Conservation (phyloP, 2,113 vertebrate genomes). For the Psittacula cyanocephala region DNA sequence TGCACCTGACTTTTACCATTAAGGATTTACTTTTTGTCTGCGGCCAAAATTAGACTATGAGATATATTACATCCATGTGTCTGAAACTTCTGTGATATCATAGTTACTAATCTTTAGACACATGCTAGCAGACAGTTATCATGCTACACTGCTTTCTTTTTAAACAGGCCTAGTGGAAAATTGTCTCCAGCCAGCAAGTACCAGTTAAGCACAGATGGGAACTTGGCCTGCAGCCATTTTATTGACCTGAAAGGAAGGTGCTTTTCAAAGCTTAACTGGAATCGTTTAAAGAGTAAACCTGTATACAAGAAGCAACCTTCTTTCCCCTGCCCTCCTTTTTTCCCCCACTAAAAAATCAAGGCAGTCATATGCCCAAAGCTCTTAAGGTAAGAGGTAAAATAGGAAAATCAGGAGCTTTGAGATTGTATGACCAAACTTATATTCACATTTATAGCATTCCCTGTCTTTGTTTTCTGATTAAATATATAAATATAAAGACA, state of each 20-base stretch:
- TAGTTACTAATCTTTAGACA: neutral
- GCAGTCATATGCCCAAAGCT: neutral
- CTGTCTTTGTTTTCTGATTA: neutral
- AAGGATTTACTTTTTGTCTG: neutral
- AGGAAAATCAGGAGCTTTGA: neutral
- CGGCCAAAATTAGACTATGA: neutral
- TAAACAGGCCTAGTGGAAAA: neutral
- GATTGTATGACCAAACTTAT: neutral
- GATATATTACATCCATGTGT: neutral
- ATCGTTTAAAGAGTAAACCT: neutral
- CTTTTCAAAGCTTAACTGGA: slow-evolving; percentile 22
- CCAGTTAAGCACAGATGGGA: slow-evolving; percentile 17
- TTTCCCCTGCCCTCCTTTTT: neutral
- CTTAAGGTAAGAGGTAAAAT: neutral
- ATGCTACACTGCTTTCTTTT: neutral
- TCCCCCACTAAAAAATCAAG: neutral
- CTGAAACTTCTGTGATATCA: neutral
- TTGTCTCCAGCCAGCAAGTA: slow-evolving; percentile 4
- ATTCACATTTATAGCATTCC: neutral
- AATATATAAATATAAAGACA: neutral
- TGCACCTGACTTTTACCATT: neutral
- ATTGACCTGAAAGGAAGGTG: slow-evolving; percentile 40
- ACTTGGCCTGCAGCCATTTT: slow-evolving; percentile 23
- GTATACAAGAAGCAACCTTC: neutral
- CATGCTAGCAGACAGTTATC: neutral